Base-by-base conservation (phyloP, 2,888 invertebrate species). In the Bhutanitis thaidina region DNA sequence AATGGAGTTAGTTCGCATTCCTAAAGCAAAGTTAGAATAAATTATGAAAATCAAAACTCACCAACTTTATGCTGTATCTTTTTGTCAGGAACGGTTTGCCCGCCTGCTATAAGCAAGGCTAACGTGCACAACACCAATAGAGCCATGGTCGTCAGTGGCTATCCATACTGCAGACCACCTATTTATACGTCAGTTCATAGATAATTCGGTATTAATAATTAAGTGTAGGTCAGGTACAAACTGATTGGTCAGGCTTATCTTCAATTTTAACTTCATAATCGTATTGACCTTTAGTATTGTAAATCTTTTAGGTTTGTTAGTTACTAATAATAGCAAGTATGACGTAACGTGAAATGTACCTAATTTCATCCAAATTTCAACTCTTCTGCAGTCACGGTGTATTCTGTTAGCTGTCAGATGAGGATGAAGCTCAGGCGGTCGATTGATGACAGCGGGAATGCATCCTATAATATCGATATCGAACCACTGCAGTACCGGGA, bases 141-240 rank as follows among this genome's bases (percentile, higher is more conserved):
- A 71, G 74, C 72, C 85, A 86, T 85, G 68, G 60, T 73, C 54
- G 65, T 64, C 61, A 73, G 67, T 82, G 72, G 52, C 45, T 15
- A 45, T 12, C 13, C 15, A 35, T 13, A 15, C 30, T 20, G 14
- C 16, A 46, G 1, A 49, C 50, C 39, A 58, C 54, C 58, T 57
- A 56, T 64, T 55, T 69, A 67, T 69, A 65, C 54, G 5, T 25
- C 25, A 44, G 43, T 12, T 20, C 27, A 7, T 16, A 32, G 43
- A 60, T 57, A 59, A 54, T 20, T 20, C 20, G 2, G 20, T 50
- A 40, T 34, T 49, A 30, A 40, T 45, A 25, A 41, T 49, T 38
- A 15, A 13, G 34, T 43, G 41, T 49, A 43, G 53, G 54, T 54
- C 49, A 54, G 25, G 36, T 39, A 35, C 30, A 49, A 51, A 44